Percentiles rank a stretch among this genome's conserved stretches.
Conservation (phyloP, 2,888 invertebrate species). For the Cetonia aurata region DNA sequence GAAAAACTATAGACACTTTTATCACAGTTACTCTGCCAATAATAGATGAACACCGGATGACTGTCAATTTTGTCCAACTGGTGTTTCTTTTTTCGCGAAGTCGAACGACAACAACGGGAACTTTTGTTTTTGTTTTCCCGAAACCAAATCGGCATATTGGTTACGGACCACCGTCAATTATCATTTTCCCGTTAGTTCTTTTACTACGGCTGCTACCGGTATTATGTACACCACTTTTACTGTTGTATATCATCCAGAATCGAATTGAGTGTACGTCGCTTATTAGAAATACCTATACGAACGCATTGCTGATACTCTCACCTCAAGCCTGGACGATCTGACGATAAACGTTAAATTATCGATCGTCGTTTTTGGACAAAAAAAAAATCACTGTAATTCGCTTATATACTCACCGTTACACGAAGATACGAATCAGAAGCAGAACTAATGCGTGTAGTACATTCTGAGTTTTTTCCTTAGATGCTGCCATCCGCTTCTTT, state of each 20-base stretch:
- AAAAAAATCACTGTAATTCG: conserved; percentile 31
- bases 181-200: conserved; percentile 28
- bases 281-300: too few species aligned
- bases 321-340: not conserved
- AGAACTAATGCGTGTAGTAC: conserved; percentile 14
- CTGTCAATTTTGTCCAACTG: conserved; percentile 13
- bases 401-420: conserved; percentile 23
- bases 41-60: conserved; percentile 35
- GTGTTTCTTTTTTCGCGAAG: conserved; percentile 2
- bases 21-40: conserved; percentile 28
- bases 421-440: conserved; percentile 31
- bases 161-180: conserved; percentile 32
- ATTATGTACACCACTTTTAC: conserved; percentile 22
- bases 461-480: conserved; percentile 13
- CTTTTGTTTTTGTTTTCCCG: conserved; percentile 29
- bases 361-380: not conserved
- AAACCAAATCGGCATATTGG: conserved; percentile 19
- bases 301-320: too few species aligned
- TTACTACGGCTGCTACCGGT: conserved; percentile 25
- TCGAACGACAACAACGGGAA: not conserved
- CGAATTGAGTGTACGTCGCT: too few species aligned
- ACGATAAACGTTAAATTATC: conserved; percentile 28
- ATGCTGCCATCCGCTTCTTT: conserved; percentile 3
- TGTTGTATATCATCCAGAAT: not conserved
- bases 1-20: conserved; percentile 18